phyloP scores from a whole-genome alignment of 2,888 invertebrate genomes.

The Tortricodes alternella region DNA sequence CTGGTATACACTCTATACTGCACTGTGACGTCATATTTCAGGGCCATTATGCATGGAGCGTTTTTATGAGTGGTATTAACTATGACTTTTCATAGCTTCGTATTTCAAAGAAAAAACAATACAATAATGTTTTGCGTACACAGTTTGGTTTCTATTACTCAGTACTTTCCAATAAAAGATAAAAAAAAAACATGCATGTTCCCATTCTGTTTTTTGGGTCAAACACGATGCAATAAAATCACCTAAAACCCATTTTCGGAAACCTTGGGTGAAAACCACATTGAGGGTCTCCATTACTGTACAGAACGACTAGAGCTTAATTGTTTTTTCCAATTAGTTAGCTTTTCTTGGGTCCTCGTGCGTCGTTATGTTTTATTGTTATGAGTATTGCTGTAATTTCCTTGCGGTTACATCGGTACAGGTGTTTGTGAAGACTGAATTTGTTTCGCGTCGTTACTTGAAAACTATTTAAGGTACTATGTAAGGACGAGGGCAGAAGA shows the following conservation, averaged over 20 bases:
- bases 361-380: conserved; percentile 26
- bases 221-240: neutral
- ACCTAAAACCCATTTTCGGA: neutral
- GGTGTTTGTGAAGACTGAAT: neutral
- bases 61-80: too few relatives aligned
- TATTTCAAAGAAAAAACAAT: too few relatives aligned
- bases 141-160: too few relatives aligned
- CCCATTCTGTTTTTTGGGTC: neutral
- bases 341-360: neutral
- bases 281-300: conserved; percentile 9
- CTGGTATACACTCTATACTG: too few relatives aligned
- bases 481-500: too few relatives aligned
- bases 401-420: neutral
- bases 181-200: too few relatives aligned
- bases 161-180: too few relatives aligned
- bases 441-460: neutral
- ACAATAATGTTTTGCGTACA: too few relatives aligned
- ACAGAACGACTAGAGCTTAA: conserved; percentile 6
- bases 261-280: neutral
- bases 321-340: conserved; percentile 24
- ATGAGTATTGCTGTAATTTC: conserved; percentile 16
- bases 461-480: neutral
- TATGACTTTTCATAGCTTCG: too few relatives aligned
- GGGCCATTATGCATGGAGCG: too few relatives aligned
- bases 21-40: too few relatives aligned